These are phyloP conservation scores for Chondrosia reniformis DNA, from an alignment of 37 sponge, comb jelly and placozoan species.

Conservation along the genomic window DNA sequence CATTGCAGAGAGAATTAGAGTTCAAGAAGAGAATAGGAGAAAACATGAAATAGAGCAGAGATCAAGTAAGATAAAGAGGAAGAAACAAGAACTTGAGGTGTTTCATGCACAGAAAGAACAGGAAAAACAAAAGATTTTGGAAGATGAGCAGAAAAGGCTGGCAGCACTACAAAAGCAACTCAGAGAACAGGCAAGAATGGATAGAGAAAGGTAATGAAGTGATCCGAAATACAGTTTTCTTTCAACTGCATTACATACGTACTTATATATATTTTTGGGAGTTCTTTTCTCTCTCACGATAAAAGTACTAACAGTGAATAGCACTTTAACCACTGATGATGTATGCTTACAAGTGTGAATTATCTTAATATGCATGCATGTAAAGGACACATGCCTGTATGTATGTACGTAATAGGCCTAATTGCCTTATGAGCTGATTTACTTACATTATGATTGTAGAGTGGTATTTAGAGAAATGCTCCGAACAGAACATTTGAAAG, in stretches of 20 bases:
- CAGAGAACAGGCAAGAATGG: not conserved
- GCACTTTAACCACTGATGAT: not conserved
- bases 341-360: not conserved
- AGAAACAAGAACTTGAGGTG: not conserved
- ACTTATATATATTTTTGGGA: not conserved
- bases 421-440: not conserved
- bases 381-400: not conserved
- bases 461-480: not conserved
- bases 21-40: not conserved
- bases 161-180: not conserved
- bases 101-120: not conserved
- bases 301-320: not conserved
- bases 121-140: not conserved
- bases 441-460: not conserved
- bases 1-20: conserved; percentile 8
- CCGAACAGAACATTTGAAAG: not conserved
- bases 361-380: not conserved
- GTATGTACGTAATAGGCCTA: not conserved
- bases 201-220: conserved; percentile 4
- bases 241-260: not conserved
- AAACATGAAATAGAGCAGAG: not conserved
- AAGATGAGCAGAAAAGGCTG: not conserved
- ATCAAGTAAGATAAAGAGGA: not conserved
- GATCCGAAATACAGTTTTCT: not conserved
- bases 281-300: not conserved